Percentiles rank a stretch among this genome's conserved stretches.
phyloP scores from a whole-genome alignment of 2,888 invertebrate species.

The Rhabditoides inermis region DNA sequence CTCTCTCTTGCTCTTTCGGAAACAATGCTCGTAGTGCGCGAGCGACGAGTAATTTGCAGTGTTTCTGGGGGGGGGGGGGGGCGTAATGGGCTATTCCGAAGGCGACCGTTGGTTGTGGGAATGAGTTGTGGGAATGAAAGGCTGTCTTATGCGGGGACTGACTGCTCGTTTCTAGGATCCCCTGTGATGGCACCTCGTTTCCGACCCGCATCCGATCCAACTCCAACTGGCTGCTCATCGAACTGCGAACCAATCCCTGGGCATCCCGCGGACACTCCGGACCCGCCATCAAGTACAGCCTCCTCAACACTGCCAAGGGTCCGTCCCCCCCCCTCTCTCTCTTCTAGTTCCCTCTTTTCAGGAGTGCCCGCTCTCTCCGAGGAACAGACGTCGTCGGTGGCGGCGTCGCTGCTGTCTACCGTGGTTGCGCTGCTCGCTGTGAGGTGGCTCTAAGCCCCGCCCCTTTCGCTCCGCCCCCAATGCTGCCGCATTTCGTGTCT shows the following conservation, averaged over 20 bases:
- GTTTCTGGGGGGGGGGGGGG: no score
- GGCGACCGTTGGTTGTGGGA: conserved; percentile 6
- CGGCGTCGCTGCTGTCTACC: no score
- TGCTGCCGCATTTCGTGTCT: no score
- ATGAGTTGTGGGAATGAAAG: neutral
- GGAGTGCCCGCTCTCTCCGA: conserved; percentile 13
- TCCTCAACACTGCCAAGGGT: neutral
- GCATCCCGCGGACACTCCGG: neutral
- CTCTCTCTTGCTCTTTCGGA: no score
- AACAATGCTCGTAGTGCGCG: no score
- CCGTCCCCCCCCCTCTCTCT: neutral
- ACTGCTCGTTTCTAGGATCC: conserved; percentile 2
- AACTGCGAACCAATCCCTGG: conserved; percentile 7
- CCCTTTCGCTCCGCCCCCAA: no score
- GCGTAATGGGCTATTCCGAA: no score
- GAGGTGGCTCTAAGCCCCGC: no score
- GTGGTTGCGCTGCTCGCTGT: no score
- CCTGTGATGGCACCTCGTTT: conserved; percentile 5
- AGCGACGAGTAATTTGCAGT: no score
- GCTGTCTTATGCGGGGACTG: neutral
- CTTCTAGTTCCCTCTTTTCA: conserved; percentile 9
- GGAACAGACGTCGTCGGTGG: no score
- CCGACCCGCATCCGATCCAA: neutral
- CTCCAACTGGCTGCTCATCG: conserved; percentile 10
- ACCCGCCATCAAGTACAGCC: conserved; percentile 4